Conservation (phyloP, 1,140 invertebrate genomes). For the Cherax destructor region DNA sequence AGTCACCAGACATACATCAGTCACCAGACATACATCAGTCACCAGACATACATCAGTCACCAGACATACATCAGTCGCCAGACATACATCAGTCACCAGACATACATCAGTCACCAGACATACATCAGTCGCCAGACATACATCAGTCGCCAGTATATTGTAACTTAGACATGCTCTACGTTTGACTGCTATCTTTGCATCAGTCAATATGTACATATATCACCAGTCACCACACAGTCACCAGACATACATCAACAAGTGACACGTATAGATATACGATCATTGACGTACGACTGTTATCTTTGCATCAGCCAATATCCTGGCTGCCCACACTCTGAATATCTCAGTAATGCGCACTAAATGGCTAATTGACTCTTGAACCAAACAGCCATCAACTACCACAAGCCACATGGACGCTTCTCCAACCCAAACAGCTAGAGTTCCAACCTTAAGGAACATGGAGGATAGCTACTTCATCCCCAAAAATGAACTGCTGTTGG, state of each 20-base stretch:
- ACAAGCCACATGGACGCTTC: background rate
- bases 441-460: background rate
- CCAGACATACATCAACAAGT: background rate
- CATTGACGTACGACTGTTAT: background rate
- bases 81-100: too few species aligned
- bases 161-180: too few species aligned
- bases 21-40: too few species aligned
- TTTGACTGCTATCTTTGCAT: too few species aligned
- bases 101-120: too few species aligned
- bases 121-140: too few species aligned
- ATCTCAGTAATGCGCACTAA: constrained; percentile 53
- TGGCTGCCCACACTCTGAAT: background rate
- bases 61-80: too few species aligned
- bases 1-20: too few species aligned
- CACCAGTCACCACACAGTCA: too few species aligned
- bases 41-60: too few species aligned
- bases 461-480: background rate
- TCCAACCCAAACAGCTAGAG: background rate
- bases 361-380: constrained; percentile 45
- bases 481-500: background rate
- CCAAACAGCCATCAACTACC: background rate
- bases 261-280: background rate
- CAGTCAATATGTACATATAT: too few species aligned
- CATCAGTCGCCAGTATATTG: too few species aligned
- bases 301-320: constrained; percentile 22